Evolutionary conservation across 2,797 vertebrate genomes (phyloP).

Genomic region (Sebastes taczanowskii): DNA sequence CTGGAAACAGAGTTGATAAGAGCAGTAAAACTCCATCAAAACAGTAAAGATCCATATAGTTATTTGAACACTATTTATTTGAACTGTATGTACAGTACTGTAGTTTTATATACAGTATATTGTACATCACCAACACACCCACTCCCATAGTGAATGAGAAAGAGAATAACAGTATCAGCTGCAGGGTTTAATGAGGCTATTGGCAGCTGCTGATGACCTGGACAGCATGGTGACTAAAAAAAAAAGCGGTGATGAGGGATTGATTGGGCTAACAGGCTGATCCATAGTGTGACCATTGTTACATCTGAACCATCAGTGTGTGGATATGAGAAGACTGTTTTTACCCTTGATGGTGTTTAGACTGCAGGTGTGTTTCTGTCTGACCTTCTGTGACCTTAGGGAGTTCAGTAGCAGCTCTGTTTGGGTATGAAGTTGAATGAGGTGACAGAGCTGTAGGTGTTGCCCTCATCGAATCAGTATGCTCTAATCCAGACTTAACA

Average conservation of each 20-base stretch:
- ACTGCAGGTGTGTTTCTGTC: not conserved
- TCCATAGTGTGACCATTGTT: constrained; percentile 1
- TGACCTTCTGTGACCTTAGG: not conserved
- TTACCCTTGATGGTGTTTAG: not conserved
- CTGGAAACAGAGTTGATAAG: too few relatives aligned
- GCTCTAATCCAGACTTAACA: not conserved
- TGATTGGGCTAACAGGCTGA: constrained; percentile 32
- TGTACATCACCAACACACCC: not conserved
- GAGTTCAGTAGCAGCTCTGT: not conserved
- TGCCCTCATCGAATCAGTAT: not conserved
- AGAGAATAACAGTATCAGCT: not conserved
- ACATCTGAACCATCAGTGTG: constrained; percentile 11
- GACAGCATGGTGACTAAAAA: constrained; percentile 17
- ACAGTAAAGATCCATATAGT: not conserved
- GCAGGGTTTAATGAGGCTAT: constrained; percentile 30
- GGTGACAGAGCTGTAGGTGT: not conserved
- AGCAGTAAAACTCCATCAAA: not conserved
- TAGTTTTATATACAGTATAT: not conserved
- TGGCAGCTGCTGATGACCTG: constrained; percentile 30
- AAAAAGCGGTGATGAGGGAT: constrained; percentile 29
- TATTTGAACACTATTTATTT: not conserved
- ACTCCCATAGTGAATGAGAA: not conserved
- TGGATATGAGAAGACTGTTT: not conserved
- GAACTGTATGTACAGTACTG: not conserved
- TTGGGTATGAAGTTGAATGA: not conserved